phyloP scores from a whole-genome alignment of 2,888 invertebrate genomes.

The Phrixothrix hirtus region DNA sequence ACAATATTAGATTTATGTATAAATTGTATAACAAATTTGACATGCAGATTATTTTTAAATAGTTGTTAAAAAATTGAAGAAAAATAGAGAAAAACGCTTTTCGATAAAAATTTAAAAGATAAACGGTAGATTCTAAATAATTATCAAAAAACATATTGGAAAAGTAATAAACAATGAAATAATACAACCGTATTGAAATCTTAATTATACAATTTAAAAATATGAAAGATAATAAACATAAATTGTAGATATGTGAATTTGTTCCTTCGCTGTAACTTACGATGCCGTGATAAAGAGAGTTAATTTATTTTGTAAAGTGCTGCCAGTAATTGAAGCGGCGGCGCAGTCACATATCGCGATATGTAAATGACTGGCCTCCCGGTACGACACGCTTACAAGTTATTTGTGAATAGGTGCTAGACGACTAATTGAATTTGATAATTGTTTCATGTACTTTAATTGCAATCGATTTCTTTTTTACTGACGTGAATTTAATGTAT shows the following conservation, averaged over 20 bases:
- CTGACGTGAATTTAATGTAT: too few relatives aligned
- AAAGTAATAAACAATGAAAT: background rate
- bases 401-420: conserved; percentile 32
- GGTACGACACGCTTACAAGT: conserved; percentile 38
- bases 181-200: background rate
- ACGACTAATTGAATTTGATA: conserved; percentile 40
- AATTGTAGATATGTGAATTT: conserved; percentile 9
- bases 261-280: conserved; percentile 11
- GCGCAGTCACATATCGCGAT: conserved; percentile 41
- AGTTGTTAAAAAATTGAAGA: too few relatives aligned
- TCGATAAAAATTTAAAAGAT: too few relatives aligned
- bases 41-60: too few relatives aligned
- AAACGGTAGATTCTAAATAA: too few relatives aligned
- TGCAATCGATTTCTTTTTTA: conserved; percentile 12
- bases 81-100: too few relatives aligned
- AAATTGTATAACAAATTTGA: too few relatives aligned
- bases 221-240: background rate
- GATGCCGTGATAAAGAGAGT: conserved; percentile 24
- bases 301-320: conserved; percentile 33
- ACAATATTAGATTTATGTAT: too few relatives aligned
- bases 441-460: conserved; percentile 39
- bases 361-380: conserved; percentile 40
- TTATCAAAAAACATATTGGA: too few relatives aligned
- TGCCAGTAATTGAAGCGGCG: conserved; percentile 36
- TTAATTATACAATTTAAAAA: background rate